phyloP scores from a whole-genome alignment of 2,797 vertebrate genomes.

The Chromis chromis region DNA sequence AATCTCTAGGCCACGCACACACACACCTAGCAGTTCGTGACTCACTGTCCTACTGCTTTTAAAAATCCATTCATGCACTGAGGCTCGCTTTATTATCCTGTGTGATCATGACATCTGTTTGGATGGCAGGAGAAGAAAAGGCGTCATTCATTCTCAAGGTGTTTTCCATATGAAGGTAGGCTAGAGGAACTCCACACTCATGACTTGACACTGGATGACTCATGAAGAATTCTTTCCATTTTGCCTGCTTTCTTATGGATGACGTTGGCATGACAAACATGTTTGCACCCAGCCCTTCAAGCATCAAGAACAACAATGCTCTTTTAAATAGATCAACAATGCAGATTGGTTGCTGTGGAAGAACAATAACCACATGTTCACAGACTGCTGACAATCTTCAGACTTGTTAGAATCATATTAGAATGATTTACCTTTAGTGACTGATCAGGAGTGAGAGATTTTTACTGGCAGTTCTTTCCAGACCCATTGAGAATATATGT shows the following conservation, averaged over 20 bases:
- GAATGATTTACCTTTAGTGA: too few relatives aligned
- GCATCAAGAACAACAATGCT: not conserved
- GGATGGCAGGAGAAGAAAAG: not conserved
- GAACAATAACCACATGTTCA: not conserved
- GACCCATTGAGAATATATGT: too few relatives aligned
- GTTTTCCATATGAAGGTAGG: not conserved
- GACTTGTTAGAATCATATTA: too few relatives aligned
- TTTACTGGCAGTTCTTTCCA: too few relatives aligned
- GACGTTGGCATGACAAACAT: constrained; percentile 38
- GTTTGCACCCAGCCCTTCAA: constrained; percentile 15
- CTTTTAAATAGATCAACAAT: not conserved
- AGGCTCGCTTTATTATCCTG: constrained; percentile 2
- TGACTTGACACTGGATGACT: constrained; percentile 8
- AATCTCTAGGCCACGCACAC: constrained; percentile 22
- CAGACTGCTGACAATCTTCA: too few relatives aligned
- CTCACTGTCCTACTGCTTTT: constrained; percentile 34
- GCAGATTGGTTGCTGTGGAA: constrained; percentile 41
- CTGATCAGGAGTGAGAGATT: too few relatives aligned
- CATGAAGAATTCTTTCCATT: constrained; percentile 4
- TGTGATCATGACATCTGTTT: constrained; percentile 16
- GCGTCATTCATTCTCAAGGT: not conserved
- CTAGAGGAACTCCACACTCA: not conserved
- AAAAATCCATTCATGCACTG: constrained; percentile 19
- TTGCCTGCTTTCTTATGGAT: not conserved
- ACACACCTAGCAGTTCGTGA: constrained; percentile 41